Evolutionary conservation across 2,797 vertebrate species (phyloP).

Genomic region (Enoplosus armatus): DNA sequence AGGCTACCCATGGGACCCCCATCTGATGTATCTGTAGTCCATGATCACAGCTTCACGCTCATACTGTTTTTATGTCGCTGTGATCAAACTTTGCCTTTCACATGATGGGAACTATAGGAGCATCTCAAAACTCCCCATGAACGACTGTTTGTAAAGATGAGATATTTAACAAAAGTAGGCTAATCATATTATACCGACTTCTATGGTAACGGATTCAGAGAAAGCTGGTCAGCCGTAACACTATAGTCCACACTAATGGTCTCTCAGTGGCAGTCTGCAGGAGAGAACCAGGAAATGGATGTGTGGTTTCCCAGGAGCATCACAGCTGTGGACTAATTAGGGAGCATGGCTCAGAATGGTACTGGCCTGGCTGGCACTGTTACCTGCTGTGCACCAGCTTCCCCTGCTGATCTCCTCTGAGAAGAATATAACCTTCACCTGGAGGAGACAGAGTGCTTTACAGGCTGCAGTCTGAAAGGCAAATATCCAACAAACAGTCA

Average conservation of each 20-base stretch:
- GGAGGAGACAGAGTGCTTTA: slow-evolving; percentile 37
- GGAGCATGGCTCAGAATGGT: slow-evolving; percentile 57
- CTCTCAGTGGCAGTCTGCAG: slow-evolving; percentile 45
- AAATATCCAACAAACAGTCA: slow-evolving; percentile 38
- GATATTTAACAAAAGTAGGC: slow-evolving; percentile 39
- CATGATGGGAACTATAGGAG: slow-evolving; percentile 3
- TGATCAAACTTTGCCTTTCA: slow-evolving; percentile 34
- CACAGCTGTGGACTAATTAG: slow-evolving; percentile 78
- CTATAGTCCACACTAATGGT: slow-evolving; percentile 44
- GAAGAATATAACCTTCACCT: slow-evolving; percentile 69
- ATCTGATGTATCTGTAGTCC: slow-evolving; percentile 55
- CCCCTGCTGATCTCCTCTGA: slow-evolving; percentile 53
- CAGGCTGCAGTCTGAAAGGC: slow-evolving; percentile 26
- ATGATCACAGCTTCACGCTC: slow-evolving; percentile 16
- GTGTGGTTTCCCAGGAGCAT: slow-evolving; percentile 66
- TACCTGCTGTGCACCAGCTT: slow-evolving; percentile 66
- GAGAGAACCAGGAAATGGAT: slow-evolving; percentile 59
- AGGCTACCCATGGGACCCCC: slow-evolving; percentile 44
- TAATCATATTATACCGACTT: slow-evolving; percentile 41
- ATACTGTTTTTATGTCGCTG: slow-evolving; percentile 8
- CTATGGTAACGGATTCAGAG: slow-evolving; percentile 20
- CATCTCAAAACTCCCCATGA: slow-evolving; percentile 1
- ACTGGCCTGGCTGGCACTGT: slow-evolving; percentile 50
- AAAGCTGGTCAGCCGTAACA: slow-evolving; percentile 37
- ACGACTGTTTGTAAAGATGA: slow-evolving; percentile 8